Conservation (phyloP, 2,888 invertebrate genomes). For the Meloe dianella region DNA sequence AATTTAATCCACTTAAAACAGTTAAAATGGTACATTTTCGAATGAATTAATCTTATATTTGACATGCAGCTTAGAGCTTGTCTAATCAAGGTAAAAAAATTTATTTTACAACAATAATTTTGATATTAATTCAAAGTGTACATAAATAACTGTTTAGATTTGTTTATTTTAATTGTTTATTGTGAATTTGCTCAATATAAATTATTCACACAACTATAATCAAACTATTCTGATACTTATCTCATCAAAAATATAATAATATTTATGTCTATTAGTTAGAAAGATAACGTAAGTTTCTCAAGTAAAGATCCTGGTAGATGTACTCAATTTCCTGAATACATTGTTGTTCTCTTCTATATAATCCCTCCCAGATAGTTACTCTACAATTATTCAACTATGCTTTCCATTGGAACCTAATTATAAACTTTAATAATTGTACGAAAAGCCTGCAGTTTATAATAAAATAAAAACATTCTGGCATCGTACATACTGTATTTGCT, state of each 20-base stretch:
- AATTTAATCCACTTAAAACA: background rate
- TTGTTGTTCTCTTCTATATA: background rate
- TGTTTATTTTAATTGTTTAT: background rate
- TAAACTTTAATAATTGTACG: background rate
- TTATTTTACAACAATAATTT: background rate
- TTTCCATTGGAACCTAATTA: background rate
- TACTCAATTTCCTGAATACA: background rate
- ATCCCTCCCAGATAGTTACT: background rate
- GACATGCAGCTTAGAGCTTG: background rate
- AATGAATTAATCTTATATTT: background rate
- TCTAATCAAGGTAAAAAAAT: background rate
- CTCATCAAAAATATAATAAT: background rate
- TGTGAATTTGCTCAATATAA: too few relatives aligned
- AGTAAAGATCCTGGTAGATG: slow-evolving; percentile 2
- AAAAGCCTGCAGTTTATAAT: background rate
- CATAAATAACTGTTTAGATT: background rate
- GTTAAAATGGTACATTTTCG: background rate
- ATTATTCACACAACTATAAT: background rate
- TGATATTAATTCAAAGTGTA: background rate
- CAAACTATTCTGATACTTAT: background rate
- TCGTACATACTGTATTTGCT: background rate
- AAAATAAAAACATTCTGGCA: background rate
- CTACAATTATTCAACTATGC: background rate
- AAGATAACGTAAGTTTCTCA: slow-evolving; percentile 2
- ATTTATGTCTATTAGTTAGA: background rate